phyloP scores from a whole-genome alignment of 2,888 invertebrate species.

The Subacronicta megacephala region DNA sequence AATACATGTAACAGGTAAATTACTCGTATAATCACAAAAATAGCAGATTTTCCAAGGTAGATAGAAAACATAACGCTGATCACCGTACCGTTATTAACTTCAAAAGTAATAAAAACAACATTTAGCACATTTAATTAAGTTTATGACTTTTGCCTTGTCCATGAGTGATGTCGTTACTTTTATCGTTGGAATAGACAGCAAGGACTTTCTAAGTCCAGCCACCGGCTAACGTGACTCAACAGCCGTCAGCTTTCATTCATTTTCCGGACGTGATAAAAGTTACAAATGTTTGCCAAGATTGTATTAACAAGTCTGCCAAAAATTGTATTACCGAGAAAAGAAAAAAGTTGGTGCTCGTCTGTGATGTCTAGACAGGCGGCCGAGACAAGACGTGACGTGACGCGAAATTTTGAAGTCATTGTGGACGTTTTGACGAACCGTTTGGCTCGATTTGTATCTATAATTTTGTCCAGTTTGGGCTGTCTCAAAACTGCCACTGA shows the following conservation, averaged over 20 bases:
- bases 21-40: neutral
- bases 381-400: slow-evolving; percentile 80
- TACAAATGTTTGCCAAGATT: slow-evolving; percentile 83
- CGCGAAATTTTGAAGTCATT: slow-evolving; percentile 64
- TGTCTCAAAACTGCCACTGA: slow-evolving; percentile 6
- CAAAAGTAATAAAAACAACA: too few relatives aligned
- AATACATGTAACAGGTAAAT: too few relatives aligned
- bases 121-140: slow-evolving; percentile 54
- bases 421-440: slow-evolving; percentile 51
- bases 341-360: slow-evolving; percentile 73
- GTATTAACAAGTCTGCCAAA: slow-evolving; percentile 84
- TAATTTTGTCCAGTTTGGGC: slow-evolving; percentile 15
- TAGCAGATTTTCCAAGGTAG: neutral
- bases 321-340: slow-evolving; percentile 85
- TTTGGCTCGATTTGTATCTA: slow-evolving; percentile 50
- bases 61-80: too few relatives aligned
- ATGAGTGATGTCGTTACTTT: slow-evolving; percentile 56
- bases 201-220: slow-evolving; percentile 67
- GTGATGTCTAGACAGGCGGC: slow-evolving; percentile 81
- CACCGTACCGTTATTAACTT: too few relatives aligned
- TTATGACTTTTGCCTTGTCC: slow-evolving; percentile 49
- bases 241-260: slow-evolving; percentile 85
- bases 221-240: slow-evolving; percentile 70
- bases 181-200: slow-evolving; percentile 58
- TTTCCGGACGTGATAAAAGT: slow-evolving; percentile 81